Evolutionary conservation across 2,113 vertebrate genomes (phyloP).

Genomic region (Chloebia gouldiae): DNA sequence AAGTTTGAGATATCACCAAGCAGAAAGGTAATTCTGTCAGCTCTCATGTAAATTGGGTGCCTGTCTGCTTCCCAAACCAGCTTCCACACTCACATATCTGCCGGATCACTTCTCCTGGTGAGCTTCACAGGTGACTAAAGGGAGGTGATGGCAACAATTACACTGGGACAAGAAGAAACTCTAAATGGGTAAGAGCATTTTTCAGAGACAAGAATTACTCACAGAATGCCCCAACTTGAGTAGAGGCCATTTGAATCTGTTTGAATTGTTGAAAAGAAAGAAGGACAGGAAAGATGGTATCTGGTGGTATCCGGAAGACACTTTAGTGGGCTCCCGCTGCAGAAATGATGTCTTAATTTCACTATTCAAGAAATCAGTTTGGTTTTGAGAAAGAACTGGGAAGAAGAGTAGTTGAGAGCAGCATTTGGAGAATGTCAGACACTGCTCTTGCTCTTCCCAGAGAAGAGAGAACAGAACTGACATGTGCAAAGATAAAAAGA

Average conservation of each 20-base stretch:
- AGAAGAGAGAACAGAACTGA: not conserved
- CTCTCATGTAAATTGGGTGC: not conserved
- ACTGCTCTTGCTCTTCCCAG: not conserved
- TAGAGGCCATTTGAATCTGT: not conserved
- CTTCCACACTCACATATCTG: not conserved
- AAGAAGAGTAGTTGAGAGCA: not conserved
- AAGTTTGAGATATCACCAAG: not conserved
- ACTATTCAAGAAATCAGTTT: not conserved
- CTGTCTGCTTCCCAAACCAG: not conserved
- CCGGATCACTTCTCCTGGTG: not conserved
- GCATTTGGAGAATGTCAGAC: not conserved
- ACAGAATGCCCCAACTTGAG: not conserved
- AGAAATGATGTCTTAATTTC: not conserved
- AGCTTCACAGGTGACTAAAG: not conserved
- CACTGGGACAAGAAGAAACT: not conserved
- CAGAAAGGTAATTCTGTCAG: constrained; percentile 12
- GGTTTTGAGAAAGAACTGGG: not conserved
- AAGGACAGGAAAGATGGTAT: not conserved
- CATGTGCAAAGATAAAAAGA: not conserved
- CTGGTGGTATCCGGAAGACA: not conserved
- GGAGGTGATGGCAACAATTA: not conserved
- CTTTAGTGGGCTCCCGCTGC: not conserved
- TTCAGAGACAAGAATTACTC: not conserved
- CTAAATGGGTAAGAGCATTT: not conserved
- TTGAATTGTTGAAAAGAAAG: not conserved